Percentiles rank a stretch among this genome's conserved stretches.
Evolutionary conservation across 2,888 invertebrate genomes (phyloP).

Genomic region (Meloe dianella): DNA sequence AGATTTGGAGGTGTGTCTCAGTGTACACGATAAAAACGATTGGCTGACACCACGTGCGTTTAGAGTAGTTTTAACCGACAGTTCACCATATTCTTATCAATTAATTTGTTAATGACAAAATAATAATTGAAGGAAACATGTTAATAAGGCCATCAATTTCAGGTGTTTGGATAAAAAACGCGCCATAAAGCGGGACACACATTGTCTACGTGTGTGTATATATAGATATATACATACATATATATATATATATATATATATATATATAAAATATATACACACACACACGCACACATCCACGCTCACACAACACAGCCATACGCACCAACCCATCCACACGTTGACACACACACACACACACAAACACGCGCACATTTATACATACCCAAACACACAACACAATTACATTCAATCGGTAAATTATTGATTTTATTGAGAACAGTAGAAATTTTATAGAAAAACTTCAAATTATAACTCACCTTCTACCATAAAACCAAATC

Average conservation of each 20-base stretch:
- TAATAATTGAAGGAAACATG: too few relatives aligned
- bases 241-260: too few relatives aligned
- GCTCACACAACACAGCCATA: not conserved
- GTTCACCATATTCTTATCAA: constrained; percentile 1
- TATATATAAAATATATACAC: too few relatives aligned
- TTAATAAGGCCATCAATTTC: not conserved
- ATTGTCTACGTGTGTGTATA: too few relatives aligned
- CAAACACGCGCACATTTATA: not conserved
- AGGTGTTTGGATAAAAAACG: not conserved
- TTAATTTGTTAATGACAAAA: not conserved
- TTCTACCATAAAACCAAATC: not conserved
- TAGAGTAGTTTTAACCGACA: not conserved
- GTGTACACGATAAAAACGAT: constrained; percentile 22
- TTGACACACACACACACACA: not conserved
- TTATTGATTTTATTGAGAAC: constrained; percentile 2
- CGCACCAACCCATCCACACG: not conserved
- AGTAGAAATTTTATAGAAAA: not conserved
- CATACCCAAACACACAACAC: not conserved
- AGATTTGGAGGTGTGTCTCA: constrained; percentile 26
- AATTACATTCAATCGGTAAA: constrained; percentile 1
- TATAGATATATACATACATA: too few relatives aligned
- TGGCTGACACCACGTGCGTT: constrained; percentile 30
- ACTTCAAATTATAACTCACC: not conserved
- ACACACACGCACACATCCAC: not conserved
- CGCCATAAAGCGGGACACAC: constrained; percentile 3